Percentiles rank a stretch among this genome's conserved stretches.
phyloP scores from a whole-genome alignment of 2,113 vertebrate species.

The Synodontis membranacea region DNA sequence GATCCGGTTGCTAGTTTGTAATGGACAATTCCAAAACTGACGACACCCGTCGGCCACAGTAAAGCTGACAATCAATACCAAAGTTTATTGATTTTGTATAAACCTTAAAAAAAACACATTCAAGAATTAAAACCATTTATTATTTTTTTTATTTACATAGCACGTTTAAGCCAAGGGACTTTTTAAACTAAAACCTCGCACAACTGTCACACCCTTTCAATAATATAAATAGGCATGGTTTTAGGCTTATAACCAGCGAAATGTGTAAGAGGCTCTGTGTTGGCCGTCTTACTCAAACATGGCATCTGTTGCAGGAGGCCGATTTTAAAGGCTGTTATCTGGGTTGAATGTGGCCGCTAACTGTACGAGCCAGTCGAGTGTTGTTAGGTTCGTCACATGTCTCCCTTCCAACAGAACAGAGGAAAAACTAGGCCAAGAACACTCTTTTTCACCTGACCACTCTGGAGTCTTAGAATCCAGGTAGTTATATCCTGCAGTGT shows the following conservation, averaged over 20 bases:
- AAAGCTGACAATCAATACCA: slow-evolving; percentile 26
- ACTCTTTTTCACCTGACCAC: slow-evolving; percentile 8
- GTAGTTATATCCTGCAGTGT: background rate
- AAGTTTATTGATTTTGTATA: slow-evolving; percentile 30
- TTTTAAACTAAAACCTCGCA: background rate
- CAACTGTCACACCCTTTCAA: background rate
- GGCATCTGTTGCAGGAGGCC: background rate
- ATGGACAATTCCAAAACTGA: slow-evolving; percentile 46
- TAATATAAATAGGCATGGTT: background rate
- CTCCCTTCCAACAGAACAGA: slow-evolving; percentile 11
- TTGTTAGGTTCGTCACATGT: background rate
- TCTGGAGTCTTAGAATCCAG: background rate
- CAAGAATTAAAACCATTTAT: background rate
- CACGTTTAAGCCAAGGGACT: background rate
- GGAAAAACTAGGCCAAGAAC: slow-evolving; percentile 16
- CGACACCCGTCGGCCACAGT: slow-evolving; percentile 23
- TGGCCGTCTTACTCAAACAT: background rate
- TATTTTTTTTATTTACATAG: background rate
- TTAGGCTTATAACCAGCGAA: background rate
- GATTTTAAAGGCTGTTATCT: background rate
- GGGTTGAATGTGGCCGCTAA: background rate
- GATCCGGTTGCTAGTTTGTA: slow-evolving; percentile 51
- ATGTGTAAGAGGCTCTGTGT: background rate
- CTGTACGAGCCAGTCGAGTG: background rate
- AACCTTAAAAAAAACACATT: slow-evolving; percentile 16